phyloP scores from a whole-genome alignment of 1,140 invertebrate species.

The Augochlora pura region DNA sequence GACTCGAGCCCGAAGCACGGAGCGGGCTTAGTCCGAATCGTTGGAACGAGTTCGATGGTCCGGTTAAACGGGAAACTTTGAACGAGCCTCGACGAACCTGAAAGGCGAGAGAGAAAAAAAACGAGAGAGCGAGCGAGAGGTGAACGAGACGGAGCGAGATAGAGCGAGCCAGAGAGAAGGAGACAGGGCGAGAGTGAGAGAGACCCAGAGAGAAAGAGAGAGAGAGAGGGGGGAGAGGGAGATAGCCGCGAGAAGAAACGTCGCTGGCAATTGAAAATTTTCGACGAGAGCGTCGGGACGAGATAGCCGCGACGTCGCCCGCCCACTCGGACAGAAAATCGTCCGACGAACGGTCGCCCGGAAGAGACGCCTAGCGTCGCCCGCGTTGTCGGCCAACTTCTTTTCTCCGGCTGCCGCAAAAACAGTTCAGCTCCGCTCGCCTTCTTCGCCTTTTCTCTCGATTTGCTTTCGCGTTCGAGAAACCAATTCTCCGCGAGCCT shows the following conservation, averaged over 20 bases:
- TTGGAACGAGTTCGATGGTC: constrained; percentile 6
- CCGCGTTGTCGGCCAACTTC: constrained; percentile 30
- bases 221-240: too few species aligned
- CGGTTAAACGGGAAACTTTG: constrained; percentile 5
- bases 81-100: background rate
- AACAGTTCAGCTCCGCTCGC: constrained; percentile 30
- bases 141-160: too few species aligned
- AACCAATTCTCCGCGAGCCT: constrained; percentile 62
- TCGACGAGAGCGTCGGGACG: constrained; percentile 15
- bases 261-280: constrained; percentile 15
- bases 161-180: too few species aligned
- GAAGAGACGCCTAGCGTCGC: too few species aligned
- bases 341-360: constrained; percentile 26
- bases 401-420: constrained; percentile 24
- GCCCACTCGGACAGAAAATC: constrained; percentile 40
- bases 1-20: background rate
- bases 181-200: too few species aligned
- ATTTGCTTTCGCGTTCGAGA: constrained; percentile 59
- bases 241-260: background rate
- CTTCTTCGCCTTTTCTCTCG: constrained; percentile 45
- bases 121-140: too few species aligned
- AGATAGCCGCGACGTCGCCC: constrained; percentile 26
- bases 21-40: constrained; percentile 1
- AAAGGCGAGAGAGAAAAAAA: too few species aligned
- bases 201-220: too few species aligned